Evolutionary conservation across 2,797 vertebrate species (phyloP), one percentile per base, ranked within the genome.

Genomic region (Odontamblyopus lacepedii): DNA sequence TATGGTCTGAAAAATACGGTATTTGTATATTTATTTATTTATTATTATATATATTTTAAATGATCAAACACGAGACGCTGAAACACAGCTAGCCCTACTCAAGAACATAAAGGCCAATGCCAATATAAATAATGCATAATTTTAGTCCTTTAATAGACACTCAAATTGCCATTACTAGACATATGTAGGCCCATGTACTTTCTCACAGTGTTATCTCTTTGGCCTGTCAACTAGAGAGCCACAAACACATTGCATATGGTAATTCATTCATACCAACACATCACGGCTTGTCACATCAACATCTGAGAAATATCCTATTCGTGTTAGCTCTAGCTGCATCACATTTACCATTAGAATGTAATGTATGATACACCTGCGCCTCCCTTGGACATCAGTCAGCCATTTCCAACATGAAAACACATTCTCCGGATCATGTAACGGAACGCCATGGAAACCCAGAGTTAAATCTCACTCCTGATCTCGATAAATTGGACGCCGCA

Each of bases 341-440:
- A 26, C 35, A 44, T 63, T 63, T 44, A 63, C 62, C 27, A 38
- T 38, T 62, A 32, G 32, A 44, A 5, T 41, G 6, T 63, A 38
- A 63, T 44, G 5, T 6, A 63, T 63, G 1, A 38, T 3, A 19
- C 61, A 63, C 19, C 61, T 63, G 61, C 11, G 35, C 41, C 62
- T 62, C 60, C 15, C 30, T 32, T 11, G 60, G 30, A 35, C 30
- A 62, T n/a, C 60, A 62, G 16, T 19, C 18, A 19, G 7, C 29
- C 60, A 19, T 62, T 62, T 62, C 16, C 32, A n/a, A 62, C 60
- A 62, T 30, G 55, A 60, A 38, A 62, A 62, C 30, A 38, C 29
- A 61, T 30, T 32, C 59, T 32, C 29, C 18, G 6, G 27, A 61
- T 30, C 59, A 61, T 61, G 59, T 61, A 61, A 32, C 6, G 30